Base-by-base conservation (phyloP, 2,888 invertebrate species). In the Lymantria dispar region DNA sequence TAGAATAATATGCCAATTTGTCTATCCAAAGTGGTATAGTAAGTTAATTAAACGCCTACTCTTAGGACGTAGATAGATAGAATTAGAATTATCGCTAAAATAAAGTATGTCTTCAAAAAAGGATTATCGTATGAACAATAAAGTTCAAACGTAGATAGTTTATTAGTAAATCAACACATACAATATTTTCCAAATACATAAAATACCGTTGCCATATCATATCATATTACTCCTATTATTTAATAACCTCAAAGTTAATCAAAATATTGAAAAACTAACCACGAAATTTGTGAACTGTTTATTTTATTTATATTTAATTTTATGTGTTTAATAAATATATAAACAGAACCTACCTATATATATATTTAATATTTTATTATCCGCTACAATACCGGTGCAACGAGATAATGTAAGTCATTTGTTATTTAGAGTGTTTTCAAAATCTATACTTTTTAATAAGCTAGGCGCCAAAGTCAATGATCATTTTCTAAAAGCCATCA, bases 391-490 rank as follows among this genome's bases (percentile, higher is more conserved):
- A 83, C 77, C 81, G 88, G 86, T 83, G 82, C 87, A 82, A 83
- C 90, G 90, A 87, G 88, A 85, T 83, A 77, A 87, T 82, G 90
- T 90, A 88, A 90, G 90, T 90, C 87, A 83, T 75, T 83, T 80
- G 77, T 78, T 79, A 73, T 73, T 75, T 80, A 83, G 80, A 84
- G 76, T 77, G 74, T 83, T 74, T 80, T 77, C 77, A 79, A 78
- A 73, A 73, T 75, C 76, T 70, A 76, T 78, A 74, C 43, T 83
- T 73, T 77, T 75, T 71, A 62, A 68, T 72, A 68, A 72, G 64
- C 69, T 83, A 78, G 76, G 82, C 76, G 75, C 76, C 76, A 76
- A 72, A 77, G 67, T 70, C 71, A 74, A 74, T 71, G 58, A 56
- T 66, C 64, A 70, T 61, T 76, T 70, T 72, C 70, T 69, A 56